phyloP scores from a whole-genome alignment of 2,113 vertebrate species.

The Hiodon alosoides region DNA sequence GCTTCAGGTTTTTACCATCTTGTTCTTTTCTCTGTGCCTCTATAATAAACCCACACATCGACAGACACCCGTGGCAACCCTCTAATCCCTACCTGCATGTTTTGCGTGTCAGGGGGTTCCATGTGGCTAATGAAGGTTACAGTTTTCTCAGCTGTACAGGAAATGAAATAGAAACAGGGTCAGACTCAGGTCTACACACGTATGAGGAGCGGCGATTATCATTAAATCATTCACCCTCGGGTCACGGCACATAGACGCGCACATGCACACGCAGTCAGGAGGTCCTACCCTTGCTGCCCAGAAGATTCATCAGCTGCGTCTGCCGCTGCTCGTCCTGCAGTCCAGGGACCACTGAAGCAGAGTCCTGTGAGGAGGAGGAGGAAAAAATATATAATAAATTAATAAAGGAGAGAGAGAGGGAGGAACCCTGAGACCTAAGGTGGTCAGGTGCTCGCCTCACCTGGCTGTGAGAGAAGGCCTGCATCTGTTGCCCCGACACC shows the following conservation, averaged over 20 bases:
- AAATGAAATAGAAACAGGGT: background rate
- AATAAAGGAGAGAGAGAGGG: background rate
- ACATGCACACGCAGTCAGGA: background rate
- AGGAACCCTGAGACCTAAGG: slow-evolving; percentile 45
- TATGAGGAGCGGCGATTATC: background rate
- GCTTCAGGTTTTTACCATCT: background rate
- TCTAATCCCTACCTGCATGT: slow-evolving; percentile 44
- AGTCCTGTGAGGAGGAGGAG: slow-evolving; percentile 48
- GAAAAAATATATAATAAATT: background rate
- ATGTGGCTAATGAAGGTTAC: slow-evolving; percentile 32
- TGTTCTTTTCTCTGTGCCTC: too few relatives aligned
- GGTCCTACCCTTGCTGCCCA: slow-evolving; percentile 54
- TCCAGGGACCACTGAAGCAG: slow-evolving; percentile 60
- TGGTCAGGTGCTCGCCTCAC: slow-evolving; percentile 23
- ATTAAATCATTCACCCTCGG: background rate
- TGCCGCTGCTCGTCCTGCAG: slow-evolving; percentile 50
- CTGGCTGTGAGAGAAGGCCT: slow-evolving; percentile 42
- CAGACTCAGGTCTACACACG: background rate
- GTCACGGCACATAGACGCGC: background rate
- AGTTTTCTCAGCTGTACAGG: slow-evolving; percentile 43
- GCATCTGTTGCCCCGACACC: slow-evolving; percentile 48
- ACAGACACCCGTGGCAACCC: background rate
- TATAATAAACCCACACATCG: background rate
- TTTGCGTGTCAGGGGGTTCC: slow-evolving; percentile 42
- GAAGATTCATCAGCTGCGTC: slow-evolving; percentile 65